A percentile compares a stretch with the other conserved stretches of the same genome.
These are phyloP conservation scores for Thera obeliscata DNA, from an alignment of 2,888 invertebrate genomes.

Conservation along the genomic window DNA sequence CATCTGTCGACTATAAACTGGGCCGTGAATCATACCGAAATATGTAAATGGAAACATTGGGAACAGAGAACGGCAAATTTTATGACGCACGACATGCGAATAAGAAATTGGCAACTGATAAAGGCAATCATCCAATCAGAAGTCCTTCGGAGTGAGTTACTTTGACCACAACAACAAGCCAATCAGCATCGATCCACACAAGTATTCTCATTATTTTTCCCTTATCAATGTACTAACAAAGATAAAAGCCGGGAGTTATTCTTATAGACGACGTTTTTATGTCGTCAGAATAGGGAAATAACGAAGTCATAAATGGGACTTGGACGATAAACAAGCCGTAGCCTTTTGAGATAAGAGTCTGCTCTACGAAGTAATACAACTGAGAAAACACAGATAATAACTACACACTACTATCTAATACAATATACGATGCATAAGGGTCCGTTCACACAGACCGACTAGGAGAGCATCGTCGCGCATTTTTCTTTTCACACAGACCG, in stretches of 20 bases:
- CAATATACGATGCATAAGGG: conserved; percentile 23
- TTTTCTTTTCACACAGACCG: too few relatives aligned
- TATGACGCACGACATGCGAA: conserved; percentile 47
- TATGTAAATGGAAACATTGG: conserved; percentile 60
- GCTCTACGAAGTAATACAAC: conserved; percentile 62
- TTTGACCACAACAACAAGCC: conserved; percentile 71
- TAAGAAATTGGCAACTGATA: conserved; percentile 26
- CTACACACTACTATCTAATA: conserved; percentile 26
- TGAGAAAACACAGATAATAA: conserved; percentile 56
- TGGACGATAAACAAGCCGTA: conserved; percentile 78
- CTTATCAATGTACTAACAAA: conserved; percentile 75
- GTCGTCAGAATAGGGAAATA: conserved; percentile 80
- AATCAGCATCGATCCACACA: conserved; percentile 70
- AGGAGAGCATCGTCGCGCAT: too few relatives aligned
- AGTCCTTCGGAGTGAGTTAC: conserved; percentile 55
- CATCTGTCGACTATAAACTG: conserved; percentile 56
- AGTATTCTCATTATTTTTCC: conserved; percentile 76
- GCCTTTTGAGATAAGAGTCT: conserved; percentile 69
- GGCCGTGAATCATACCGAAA: conserved; percentile 52
- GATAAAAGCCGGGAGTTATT: conserved; percentile 75
- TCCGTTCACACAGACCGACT: too few relatives aligned
- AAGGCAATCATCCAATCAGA: conserved; percentile 32
- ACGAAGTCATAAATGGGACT: conserved; percentile 80
- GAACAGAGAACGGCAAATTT: conserved; percentile 52
- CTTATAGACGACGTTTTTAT: conserved; percentile 79